Base-by-base conservation (phyloP, 2,888 invertebrate genomes). In the Pristionchus japonicus region DNA sequence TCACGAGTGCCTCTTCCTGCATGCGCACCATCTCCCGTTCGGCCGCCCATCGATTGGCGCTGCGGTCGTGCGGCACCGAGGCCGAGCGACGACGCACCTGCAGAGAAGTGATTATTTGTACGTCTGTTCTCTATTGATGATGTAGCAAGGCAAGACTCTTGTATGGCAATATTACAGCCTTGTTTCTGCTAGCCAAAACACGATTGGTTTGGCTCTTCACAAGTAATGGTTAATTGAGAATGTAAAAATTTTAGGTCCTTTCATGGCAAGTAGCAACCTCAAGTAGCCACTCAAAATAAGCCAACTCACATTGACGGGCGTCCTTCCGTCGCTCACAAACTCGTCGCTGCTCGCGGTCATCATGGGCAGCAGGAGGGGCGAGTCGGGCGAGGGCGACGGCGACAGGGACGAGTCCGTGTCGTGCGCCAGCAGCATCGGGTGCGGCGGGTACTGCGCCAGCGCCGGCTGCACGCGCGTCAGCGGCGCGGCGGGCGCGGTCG, bases 341-440 rank as follows among this genome's bases (percentile, higher is more conserved):
- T 85, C 85, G 27, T 85, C 85, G 31, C 85, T 85, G 40, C 43
- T 47, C 3, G 85, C 85, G 1, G 85, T 85, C 85, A 85, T 85
- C 64, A 85, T 40, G 13, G 85, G 85, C 40, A n/a, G 57, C 40
- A 17, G 1, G 13, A 31, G 82, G 34, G 49, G 34, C 23, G 82
- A 31, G 20, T 31, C 17, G 34, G 82, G 52, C 6, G 43, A 34
- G 52, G 82, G 52, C 7, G 82, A 52, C 31, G 52, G 31, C 34
- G 49, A 83, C 49, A 47, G 31, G 4, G 27, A 15, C 17, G 49
- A 20, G 9, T 49, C 40, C 64, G 64, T 11, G 40, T 31, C 34
- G 31, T 11, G 64, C 31, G n/a, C n/a, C n/a, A n/a, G n/a, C n/a
- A n/a, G n/a, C n/a, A n/a, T 31, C 3, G 31, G 6, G 64, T 31